Base-by-base conservation (phyloP, 2,888 invertebrate species). In the Cheilosia grossa region DNA sequence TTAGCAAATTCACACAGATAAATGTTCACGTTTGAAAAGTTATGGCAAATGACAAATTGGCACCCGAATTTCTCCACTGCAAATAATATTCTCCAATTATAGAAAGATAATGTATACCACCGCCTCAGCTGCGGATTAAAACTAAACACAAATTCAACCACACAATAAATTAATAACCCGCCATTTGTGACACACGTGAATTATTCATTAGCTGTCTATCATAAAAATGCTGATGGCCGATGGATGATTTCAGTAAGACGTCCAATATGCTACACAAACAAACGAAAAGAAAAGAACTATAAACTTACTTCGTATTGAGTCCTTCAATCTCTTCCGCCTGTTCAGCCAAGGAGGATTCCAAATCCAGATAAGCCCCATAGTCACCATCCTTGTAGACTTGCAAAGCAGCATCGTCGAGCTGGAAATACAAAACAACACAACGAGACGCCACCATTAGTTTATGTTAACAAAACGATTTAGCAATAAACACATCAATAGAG, bases 271-370 rank as follows among this genome's bases (percentile, higher is more conserved):
- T n/a, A 5, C 5, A 47, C 47, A 47, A 17, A 47, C 17, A 44
- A 44, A 17, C 17, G 17, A 44, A 44, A 21, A 21, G 21, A 21
- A 21, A 21, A 21, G 21, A 51, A 51, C 21, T 17, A 21, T 17
- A 15, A 56, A 88, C 95, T 95, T 93, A 98, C 98, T 96, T 98
- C 90, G 97, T 95, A 91, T 97, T 96, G 90, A 99, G 96, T 87
- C 98, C 98, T 92, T 99, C 99, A 90, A 99, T 95, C 91, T 99
- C 99, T 91, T 99, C 99, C 88, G 97, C 96, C 92, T 99, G 99
- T 92, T 99, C 99, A 89, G 96, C 97, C 89, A 99, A 95, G 81
- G 98, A 97, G 72, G 98, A 97, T 92, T 99, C 99, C 92, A 98
- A 94, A 93, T 99, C 99, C 93, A 99, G 94, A 93, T 99, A 99